These are phyloP conservation scores for Gymnoscopelus braueri DNA, from an alignment of 2,797 vertebrate species.

Conservation along the genomic window DNA sequence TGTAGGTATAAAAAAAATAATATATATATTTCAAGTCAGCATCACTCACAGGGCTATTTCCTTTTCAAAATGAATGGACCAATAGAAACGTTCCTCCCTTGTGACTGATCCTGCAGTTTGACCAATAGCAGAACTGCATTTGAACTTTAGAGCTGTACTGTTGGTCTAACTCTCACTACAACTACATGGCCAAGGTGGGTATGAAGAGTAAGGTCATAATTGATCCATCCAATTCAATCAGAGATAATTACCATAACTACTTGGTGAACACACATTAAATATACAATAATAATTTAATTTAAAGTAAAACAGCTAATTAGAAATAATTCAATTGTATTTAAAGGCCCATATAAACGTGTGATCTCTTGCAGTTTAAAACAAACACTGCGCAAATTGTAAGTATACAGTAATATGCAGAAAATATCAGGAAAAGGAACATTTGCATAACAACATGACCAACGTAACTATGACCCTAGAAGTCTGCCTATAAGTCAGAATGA, in stretches of 20 bases:
- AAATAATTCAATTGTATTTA: not conserved
- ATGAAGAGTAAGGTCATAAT: no score
- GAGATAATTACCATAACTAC: not conserved
- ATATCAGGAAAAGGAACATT: not conserved
- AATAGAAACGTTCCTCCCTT: not conserved
- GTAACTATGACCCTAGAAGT: not conserved
- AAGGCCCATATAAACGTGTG: no score
- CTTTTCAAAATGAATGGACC: not conserved
- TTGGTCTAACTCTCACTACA: no score
- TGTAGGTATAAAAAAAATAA: not conserved
- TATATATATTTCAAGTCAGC: not conserved
- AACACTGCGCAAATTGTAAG: not conserved
- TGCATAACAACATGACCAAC: not conserved
- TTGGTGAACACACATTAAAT: not conserved
- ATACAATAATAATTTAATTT: not conserved
- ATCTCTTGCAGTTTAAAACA: not conserved
- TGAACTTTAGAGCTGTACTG: no score
- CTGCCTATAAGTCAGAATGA: conserved; percentile 19
- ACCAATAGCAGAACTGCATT: not conserved
- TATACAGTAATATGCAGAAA: not conserved
- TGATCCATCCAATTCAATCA: no score
- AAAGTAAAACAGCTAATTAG: conserved; percentile 11
- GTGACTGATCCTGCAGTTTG: not conserved
- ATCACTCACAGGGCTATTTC: not conserved
- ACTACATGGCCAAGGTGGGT: no score